Base-by-base conservation (phyloP, 2,888 invertebrate species). In the Nomada hirtipes region DNA sequence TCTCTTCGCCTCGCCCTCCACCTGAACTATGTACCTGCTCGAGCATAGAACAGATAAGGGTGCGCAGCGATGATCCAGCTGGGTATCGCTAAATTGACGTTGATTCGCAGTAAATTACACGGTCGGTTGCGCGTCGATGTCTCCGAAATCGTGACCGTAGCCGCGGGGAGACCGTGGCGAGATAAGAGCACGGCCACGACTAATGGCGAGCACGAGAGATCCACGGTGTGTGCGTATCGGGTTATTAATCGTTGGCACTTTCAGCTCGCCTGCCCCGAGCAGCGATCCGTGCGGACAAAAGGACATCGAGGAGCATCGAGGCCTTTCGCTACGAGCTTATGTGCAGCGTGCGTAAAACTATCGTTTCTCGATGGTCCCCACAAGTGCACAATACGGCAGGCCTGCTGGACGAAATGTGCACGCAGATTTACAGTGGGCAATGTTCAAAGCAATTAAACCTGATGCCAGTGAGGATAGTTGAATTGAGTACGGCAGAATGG, bases 41-140 rank as follows among this genome's bases (percentile, higher is more conserved):
- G 55, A 52, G 36, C 15, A 71, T n/a, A n/a, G 26, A 65, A 20
- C 26, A 42, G 63, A 72, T 76, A 77, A 77, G 63, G 53, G 11
- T 52, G 26, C 18, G 18, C 44, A n/a, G n/a, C 72, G 76, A 74
- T 60, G 83, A 86, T 68, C 75, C 67, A 36, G 44, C 4, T 7
- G 15, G 69, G 76, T 85, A 79, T 68, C 85, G 65, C 42, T 71
- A 77, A 83, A 79, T 77, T 57, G 67, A 57, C 72, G 68, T 9
- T 65, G 74, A 85, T 85, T 70, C 65, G 70, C 67, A 47, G 81
- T 83, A 83, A 85, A 85, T 85, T 78, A 78, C 73, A 73, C 71
- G 76, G 52, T 29, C 55, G 47, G 72, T 53, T 77, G 70, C 79
- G 57, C 72, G 29, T 1, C 65, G 52, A 59, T 86, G 78, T 86